Conservation (phyloP, 2,888 invertebrate species). For the Helicoverpa assulta region DNA sequence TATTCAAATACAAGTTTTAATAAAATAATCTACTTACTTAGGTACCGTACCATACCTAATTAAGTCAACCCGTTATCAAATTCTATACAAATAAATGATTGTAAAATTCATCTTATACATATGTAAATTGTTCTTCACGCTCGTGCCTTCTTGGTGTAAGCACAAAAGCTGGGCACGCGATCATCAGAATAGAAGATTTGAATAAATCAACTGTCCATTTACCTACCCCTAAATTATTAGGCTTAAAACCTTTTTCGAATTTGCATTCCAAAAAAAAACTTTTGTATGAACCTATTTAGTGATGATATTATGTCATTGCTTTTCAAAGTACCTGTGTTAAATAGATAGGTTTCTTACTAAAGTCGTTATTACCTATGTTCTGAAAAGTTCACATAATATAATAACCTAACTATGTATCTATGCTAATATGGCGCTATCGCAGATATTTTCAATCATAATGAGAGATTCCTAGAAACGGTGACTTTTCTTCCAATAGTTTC, state of each 20-base stretch:
- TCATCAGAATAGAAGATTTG: conserved; percentile 15
- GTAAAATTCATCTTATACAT: conserved; percentile 47
- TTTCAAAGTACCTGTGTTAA: conserved; percentile 23
- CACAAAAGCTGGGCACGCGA: conserved; percentile 46
- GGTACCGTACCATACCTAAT: too few species aligned
- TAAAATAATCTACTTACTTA: too few species aligned
- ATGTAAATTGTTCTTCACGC: conserved; percentile 53
- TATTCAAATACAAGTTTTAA: too few species aligned
- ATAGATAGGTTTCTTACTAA: conserved; percentile 2
- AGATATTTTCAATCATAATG: conserved; percentile 31
- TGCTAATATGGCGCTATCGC: conserved; percentile 12
- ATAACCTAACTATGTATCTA: background rate
- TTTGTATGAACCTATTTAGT: background rate
- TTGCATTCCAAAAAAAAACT: conserved; percentile 28
- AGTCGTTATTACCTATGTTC: background rate
- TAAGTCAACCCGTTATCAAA: conserved; percentile 12
- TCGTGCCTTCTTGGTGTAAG: conserved; percentile 40
- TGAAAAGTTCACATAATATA: conserved; percentile 2
- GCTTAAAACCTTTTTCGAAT: conserved; percentile 14
- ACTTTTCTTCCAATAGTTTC: background rate
- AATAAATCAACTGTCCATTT: conserved; percentile 7
- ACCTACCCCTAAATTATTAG: conserved; percentile 38
- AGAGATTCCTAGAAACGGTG: conserved; percentile 13
- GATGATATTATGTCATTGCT: conserved; percentile 40
- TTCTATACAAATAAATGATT: conserved; percentile 36